Evolutionary conservation across 2,888 invertebrate genomes (phyloP), one percentile per base, ranked within the genome.

Genomic region (Erannis defoliaria): DNA sequence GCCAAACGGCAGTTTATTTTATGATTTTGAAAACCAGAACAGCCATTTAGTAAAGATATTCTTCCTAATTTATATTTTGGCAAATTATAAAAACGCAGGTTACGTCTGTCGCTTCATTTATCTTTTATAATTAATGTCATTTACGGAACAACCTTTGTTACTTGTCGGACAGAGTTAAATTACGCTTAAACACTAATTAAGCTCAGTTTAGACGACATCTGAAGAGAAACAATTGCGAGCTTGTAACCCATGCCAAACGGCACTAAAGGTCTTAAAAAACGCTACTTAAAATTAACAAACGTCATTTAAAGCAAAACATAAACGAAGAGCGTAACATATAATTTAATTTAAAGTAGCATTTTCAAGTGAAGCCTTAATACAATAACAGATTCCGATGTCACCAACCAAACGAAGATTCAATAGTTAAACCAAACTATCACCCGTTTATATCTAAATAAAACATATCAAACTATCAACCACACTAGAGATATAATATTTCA

Each of bases 341-440:
- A 6, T 23, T 26, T 2, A 8, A 26, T 4, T 26, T 26, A 26
- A 26, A 26, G 26, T 0, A 0, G 4, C 26, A 26, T 26, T 26
- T 26, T 26, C 8, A 26, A 26, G 26, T 4, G 26, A 2, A 26
- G 26, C 19, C 10, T 9, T 21, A 2, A 19, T 19, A 19, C 8
- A 21, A 35, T n/a, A 26, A 26, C 18, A 2, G 16, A n/a, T 9
- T 38, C 45, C 31, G 38, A 46, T 51, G 50, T 45, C 59, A 42
- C 26, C 54, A 42, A 49, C 48, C 26, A 48, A 54, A 54, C 48
- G 8, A 26, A 53, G 40, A 59, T 35, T 38, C 23, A 42, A 38
- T 33, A 61, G 58, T 54, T 57, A 66, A 48, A 73, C 73, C 66
- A 73, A 72, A 71, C 70, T 76, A 76, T 73, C 76, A 80, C 74